Evolutionary conservation across 2,888 invertebrate species (phyloP).

Genomic region (Leucophenga maculata): DNA sequence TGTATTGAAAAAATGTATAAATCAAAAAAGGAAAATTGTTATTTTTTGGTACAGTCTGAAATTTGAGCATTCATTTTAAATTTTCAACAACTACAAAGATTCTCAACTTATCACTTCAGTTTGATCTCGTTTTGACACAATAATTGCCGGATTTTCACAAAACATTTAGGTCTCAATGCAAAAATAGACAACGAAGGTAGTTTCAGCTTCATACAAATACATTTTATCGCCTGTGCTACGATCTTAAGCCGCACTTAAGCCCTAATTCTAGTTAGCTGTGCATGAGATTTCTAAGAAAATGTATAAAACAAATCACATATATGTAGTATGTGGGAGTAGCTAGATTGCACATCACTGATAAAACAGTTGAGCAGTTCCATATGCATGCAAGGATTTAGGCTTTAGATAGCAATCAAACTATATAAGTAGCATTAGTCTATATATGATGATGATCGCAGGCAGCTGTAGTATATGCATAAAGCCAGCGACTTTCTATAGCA

Average conservation of each 20-base stretch:
- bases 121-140: conserved; percentile 38
- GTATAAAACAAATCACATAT: too few species aligned
- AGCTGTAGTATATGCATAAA: not conserved
- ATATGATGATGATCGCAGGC: not conserved
- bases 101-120: conserved; percentile 49
- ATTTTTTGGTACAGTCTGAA: conserved; percentile 26
- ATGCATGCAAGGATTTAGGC: not conserved
- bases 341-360: conserved; percentile 54
- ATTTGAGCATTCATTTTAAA: conserved; percentile 13
- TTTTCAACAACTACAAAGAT: conserved; percentile 8
- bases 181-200: conserved; percentile 36
- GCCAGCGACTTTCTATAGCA: conserved; percentile 11
- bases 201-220: not conserved
- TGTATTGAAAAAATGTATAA: too few species aligned
- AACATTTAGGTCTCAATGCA: conserved; percentile 40
- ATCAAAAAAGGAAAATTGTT: conserved; percentile 19
- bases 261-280: not conserved
- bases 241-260: conserved; percentile 21
- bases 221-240: conserved; percentile 35
- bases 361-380: conserved; percentile 3
- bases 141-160: conserved; percentile 31
- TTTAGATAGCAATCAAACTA: conserved; percentile 9
- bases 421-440: conserved; percentile 29
- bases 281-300: not conserved
- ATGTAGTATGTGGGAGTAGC: conserved; percentile 6